Conservation (phyloP, 2,888 invertebrate species). For the Zootermopsis nevadensis region DNA sequence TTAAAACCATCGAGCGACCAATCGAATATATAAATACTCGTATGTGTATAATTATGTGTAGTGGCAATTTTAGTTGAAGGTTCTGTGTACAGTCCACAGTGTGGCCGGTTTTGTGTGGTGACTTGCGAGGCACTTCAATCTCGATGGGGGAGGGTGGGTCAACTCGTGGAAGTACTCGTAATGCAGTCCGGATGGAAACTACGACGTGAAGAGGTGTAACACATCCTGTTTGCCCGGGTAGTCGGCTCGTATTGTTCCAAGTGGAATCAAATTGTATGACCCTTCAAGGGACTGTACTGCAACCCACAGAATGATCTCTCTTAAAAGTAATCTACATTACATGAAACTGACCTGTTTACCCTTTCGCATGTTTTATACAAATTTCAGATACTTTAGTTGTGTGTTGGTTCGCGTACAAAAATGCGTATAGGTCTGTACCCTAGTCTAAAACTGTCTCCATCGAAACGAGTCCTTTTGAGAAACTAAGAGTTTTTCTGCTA, state of each 20-base stretch:
- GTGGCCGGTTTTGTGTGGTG: not conserved
- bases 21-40: not conserved
- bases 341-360: too few relatives aligned
- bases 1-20: too few relatives aligned
- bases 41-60: not conserved
- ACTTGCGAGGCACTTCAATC: not conserved
- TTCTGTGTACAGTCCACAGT: not conserved
- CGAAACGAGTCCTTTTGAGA: too few relatives aligned
- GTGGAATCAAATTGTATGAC: constrained; percentile 17
- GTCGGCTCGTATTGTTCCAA: not conserved
- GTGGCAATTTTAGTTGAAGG: not conserved
- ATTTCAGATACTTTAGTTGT: too few relatives aligned
- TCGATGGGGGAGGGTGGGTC: not conserved
- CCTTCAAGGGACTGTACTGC: constrained; percentile 3
- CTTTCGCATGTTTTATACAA: too few relatives aligned
- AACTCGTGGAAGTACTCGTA: not conserved
- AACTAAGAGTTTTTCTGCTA: too few relatives aligned
- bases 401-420: too few relatives aligned
- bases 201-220: not conserved
- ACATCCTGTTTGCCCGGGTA: not conserved
- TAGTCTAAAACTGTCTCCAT: too few relatives aligned
- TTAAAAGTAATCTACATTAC: not conserved
- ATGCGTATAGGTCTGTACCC: too few relatives aligned
- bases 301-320: not conserved
- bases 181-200: not conserved